phyloP scores from a whole-genome alignment of 1,140 invertebrate genomes.

The Neelides sp. region DNA sequence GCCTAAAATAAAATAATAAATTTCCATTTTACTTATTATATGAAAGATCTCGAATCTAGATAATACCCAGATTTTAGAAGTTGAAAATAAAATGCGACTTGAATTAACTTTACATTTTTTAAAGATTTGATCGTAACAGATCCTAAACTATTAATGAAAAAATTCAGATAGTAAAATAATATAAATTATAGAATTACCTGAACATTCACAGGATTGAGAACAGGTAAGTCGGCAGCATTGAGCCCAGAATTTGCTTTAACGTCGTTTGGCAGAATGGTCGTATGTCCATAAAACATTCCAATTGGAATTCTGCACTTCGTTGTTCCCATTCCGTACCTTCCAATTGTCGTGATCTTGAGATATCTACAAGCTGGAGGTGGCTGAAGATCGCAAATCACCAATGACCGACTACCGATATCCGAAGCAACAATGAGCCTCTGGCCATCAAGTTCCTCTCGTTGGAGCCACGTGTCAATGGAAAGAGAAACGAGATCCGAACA shows the following conservation, averaged over 20 bases:
- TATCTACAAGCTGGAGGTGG: constrained; percentile 76
- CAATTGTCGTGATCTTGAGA: constrained; percentile 78
- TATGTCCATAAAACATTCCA: constrained; percentile 83
- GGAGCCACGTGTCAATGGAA: constrained; percentile 77
- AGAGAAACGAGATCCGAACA: constrained; percentile 74
- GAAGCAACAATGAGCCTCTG: constrained; percentile 68
- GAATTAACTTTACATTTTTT: constrained; percentile 12
- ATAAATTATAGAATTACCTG: constrained; percentile 13
- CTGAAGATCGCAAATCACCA: constrained; percentile 75
- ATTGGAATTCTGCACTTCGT: constrained; percentile 77
- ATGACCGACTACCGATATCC: constrained; percentile 67
- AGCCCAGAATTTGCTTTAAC: constrained; percentile 25
- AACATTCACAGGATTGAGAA: constrained; percentile 28
- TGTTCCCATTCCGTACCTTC: constrained; percentile 76
- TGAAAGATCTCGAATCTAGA: neutral
- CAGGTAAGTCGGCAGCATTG: constrained; percentile 13
- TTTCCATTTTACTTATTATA: neutral
- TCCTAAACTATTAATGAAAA: constrained; percentile 1
- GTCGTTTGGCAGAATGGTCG: constrained; percentile 58
- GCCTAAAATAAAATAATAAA: constrained; percentile 38
- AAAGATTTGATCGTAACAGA: constrained; percentile 5
- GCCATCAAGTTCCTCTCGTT: constrained; percentile 66
- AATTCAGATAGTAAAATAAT: neutral
- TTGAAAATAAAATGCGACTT: constrained; percentile 6
- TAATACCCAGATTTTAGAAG: too few relatives aligned